These are phyloP conservation scores for Omphaloscelis lunosa DNA, from an alignment of 2,888 invertebrate species.

Conservation along the genomic window DNA sequence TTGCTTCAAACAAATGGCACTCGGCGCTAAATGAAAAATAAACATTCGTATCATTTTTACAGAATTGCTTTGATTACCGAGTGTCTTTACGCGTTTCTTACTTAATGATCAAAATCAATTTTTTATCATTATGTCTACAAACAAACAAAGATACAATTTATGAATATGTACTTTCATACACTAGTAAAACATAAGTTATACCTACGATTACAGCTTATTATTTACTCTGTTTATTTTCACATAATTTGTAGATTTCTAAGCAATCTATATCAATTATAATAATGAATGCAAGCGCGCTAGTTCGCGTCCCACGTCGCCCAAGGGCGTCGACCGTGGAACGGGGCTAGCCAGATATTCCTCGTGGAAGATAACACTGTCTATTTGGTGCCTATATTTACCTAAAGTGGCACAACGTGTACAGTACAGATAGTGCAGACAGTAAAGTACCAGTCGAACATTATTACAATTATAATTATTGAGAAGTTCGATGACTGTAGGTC, in stretches of 20 bases:
- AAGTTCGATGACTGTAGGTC: background rate
- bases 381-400: slow-evolving; percentile 66
- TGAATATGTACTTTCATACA: background rate
- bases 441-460: background rate
- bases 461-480: slow-evolving; percentile 19
- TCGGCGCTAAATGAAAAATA: slow-evolving; percentile 28
- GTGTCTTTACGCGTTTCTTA: too few species aligned
- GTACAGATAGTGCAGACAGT: slow-evolving; percentile 37
- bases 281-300: slow-evolving; percentile 68
- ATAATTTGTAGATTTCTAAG: slow-evolving; percentile 59
- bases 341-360: slow-evolving; percentile 71
- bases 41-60: slow-evolving; percentile 1
- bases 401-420: slow-evolving; percentile 55
- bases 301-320: slow-evolving; percentile 68
- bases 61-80: too few species aligned
- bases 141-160: background rate
- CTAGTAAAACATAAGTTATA: slow-evolving; percentile 4
- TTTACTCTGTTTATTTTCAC: slow-evolving; percentile 29
- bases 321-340: slow-evolving; percentile 79
- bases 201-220: slow-evolving; percentile 20
- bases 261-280: slow-evolving; percentile 71
- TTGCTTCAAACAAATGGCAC: slow-evolving; percentile 42
- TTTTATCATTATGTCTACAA: background rate
- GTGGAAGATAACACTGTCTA: slow-evolving; percentile 70
- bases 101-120: background rate